Evolutionary conservation across 2,888 invertebrate genomes (phyloP), one percentile per base, ranked within the genome.

Genomic region (Luperina nickerlii): DNA sequence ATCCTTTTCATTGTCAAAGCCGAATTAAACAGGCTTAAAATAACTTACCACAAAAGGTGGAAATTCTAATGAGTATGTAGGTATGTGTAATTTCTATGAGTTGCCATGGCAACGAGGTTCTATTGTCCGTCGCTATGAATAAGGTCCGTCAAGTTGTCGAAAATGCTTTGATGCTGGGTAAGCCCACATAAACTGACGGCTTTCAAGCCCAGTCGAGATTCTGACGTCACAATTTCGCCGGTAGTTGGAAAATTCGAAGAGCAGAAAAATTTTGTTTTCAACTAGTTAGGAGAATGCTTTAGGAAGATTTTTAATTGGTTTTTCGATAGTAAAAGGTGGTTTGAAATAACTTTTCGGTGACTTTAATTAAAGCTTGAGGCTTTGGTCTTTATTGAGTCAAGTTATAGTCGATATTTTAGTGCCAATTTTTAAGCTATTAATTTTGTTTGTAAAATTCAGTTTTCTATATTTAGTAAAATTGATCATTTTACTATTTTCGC

Each of bases 131-230:
- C 6, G 73, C 38, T 38, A 38, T 6, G 38, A 7, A 38, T 38
- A 38, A 38, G 38, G 88, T 89, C 70, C 45, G 27, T 54, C 8
- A 71, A 79, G 73, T 83, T 75, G 74, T 86, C 75, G 72, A 78
- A 82, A 75, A 68, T 67, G 87, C 89, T 88, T 89, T 86, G 86
- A 89, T 68, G 63, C 38, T 73, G 57, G 13, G 63, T 67, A 83
- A n/a, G 63, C 85, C 86, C 88, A 82, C 79, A 85, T 85, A 38
- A 78, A 77, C 71, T 76, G 79, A 71, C n/a, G n/a, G 84, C 72
- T 72, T 74, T 80, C 62, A 79, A 57, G 72, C 54, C 63, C 66
- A 75, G 63, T n/a, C 48, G 38, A 69, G 66, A 76, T 45, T 62
- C 9, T 66, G 74, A 77, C 74, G 72, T 71, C 74, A 74, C 15